These are phyloP conservation scores for Solea senegalensis DNA, from an alignment of 2,113 vertebrate genomes.

Conservation along the genomic window DNA sequence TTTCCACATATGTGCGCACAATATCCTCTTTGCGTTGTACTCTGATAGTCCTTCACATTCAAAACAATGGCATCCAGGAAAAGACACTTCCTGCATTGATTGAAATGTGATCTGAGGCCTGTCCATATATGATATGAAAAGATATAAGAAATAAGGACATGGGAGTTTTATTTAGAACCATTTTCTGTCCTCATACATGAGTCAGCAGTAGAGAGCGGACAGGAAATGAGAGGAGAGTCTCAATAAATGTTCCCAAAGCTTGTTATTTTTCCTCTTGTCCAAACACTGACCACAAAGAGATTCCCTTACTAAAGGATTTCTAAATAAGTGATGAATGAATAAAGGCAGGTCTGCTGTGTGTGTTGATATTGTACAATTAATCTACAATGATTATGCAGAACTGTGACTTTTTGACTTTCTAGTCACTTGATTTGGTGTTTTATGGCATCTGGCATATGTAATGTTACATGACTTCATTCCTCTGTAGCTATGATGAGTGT, in stretches of 20 bases:
- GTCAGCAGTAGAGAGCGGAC: neutral
- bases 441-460: too few species aligned
- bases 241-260: neutral
- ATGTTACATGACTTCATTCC: too few species aligned
- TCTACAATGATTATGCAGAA: too few species aligned
- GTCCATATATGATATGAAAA: neutral
- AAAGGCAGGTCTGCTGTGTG: too few species aligned
- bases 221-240: neutral
- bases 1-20: neutral
- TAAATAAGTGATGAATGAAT: neutral
- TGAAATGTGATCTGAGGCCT: slow-evolving; percentile 33
- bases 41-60: neutral
- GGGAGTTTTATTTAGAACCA: neutral
- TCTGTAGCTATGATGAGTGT: too few species aligned
- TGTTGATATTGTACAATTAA: too few species aligned
- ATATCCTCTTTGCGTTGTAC: neutral
- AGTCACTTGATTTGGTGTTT: too few species aligned
- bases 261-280: neutral
- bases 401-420: too few species aligned
- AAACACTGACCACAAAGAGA: neutral
- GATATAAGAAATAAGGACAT: neutral
- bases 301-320: neutral
- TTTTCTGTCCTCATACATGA: neutral
- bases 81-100: slow-evolving; percentile 29
- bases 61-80: neutral